These are phyloP conservation scores for Drosophila littoralis DNA, from an alignment of 1,140 invertebrate genomes.

Conservation along the genomic window DNA sequence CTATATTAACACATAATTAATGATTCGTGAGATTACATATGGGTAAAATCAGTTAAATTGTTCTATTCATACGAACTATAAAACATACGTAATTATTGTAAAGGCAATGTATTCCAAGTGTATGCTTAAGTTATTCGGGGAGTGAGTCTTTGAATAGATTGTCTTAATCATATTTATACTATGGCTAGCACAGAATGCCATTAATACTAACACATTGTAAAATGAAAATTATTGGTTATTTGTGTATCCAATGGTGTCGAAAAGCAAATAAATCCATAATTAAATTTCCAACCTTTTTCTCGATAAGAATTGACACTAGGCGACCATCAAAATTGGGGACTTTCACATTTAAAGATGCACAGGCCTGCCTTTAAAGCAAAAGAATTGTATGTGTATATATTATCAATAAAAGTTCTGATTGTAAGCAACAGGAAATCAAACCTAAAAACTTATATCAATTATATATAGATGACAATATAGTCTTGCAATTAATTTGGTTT, in stretches of 20 bases:
- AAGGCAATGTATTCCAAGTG: not conserved
- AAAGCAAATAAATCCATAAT: conserved; percentile 77
- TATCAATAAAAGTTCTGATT: not conserved
- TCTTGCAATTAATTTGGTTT: not conserved
- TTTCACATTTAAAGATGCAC: conserved; percentile 42
- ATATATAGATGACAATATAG: not conserved
- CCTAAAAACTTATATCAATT: not conserved
- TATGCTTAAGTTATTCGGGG: too few species aligned
- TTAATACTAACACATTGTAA: not conserved
- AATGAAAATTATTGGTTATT: conserved; percentile 18
- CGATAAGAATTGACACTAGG: conserved; percentile 52
- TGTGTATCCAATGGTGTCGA: conserved; percentile 71
- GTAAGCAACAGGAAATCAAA: not conserved
- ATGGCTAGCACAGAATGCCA: not conserved
- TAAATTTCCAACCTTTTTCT: conserved; percentile 66
- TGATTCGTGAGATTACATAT: not conserved
- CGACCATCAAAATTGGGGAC: conserved; percentile 53
- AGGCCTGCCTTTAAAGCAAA: conserved; percentile 51
- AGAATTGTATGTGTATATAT: not conserved
- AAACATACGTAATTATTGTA: not conserved
- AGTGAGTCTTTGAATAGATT: not conserved
- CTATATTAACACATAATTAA: not conserved
- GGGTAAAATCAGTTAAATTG: not conserved
- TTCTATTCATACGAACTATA: too few species aligned
- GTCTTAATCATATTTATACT: not conserved